A percentile compares a stretch with the other conserved stretches of the same genome.
Conservation (phyloP, 2,888 invertebrate genomes). For the Opisthograptis luteolata region DNA sequence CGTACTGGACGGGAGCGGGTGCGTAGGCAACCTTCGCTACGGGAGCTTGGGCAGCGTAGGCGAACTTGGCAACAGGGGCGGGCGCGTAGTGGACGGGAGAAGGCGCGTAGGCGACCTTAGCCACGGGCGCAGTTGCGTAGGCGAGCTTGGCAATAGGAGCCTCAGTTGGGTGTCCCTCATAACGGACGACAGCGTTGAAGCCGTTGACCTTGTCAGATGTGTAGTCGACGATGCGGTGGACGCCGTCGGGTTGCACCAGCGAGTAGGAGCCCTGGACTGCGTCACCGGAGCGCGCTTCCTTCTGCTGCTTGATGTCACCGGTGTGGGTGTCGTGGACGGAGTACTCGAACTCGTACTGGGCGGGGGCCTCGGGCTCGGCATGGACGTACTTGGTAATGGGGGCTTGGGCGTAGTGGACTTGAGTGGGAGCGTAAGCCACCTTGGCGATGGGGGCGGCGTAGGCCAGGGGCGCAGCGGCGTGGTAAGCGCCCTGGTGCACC, state of each 20-base stretch:
- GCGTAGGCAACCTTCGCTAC: constrained; percentile 45
- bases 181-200: constrained; percentile 75
- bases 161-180: constrained; percentile 67
- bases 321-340: constrained; percentile 72
- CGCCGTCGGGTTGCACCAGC: constrained; percentile 77
- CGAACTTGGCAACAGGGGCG: constrained; percentile 11
- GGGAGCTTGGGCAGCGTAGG: constrained; percentile 42
- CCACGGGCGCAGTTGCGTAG: constrained; percentile 41
- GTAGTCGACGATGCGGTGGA: constrained; percentile 75
- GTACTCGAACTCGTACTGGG: constrained; percentile 74
- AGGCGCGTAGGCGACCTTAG: neutral
- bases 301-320: constrained; percentile 77
- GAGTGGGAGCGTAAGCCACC: constrained; percentile 29
- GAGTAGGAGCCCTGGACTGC: constrained; percentile 76
- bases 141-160: constrained; percentile 38
- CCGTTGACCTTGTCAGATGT: constrained; percentile 71
- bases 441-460: constrained; percentile 29
- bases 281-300: constrained; percentile 73
- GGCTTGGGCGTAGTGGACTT: constrained; percentile 32
- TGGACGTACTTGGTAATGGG: constrained; percentile 25
- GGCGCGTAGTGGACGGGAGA: neutral
- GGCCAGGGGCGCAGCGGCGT: constrained; percentile 37
- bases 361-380: constrained; percentile 55
- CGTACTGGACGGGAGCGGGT: constrained; percentile 39
- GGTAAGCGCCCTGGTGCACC: constrained; percentile 46